A percentile compares a stretch with the other conserved stretches of the same genome.
Conservation (phyloP, 2,888 invertebrate genomes). For the Nemoura dubitans region DNA sequence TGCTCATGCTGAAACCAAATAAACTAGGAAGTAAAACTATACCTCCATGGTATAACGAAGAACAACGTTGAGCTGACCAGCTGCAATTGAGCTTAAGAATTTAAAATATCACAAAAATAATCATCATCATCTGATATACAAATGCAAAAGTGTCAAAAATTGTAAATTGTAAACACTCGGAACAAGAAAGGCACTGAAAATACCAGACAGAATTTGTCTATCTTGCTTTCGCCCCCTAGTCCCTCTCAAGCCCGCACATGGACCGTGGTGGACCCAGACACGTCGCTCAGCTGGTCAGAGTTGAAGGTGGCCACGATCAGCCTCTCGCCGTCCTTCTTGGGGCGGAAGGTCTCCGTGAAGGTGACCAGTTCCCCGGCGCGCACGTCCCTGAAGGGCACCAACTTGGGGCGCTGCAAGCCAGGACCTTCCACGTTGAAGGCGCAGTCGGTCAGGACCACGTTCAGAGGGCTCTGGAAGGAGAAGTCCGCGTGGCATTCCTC, state of each 20-base stretch:
- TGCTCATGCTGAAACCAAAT: no score
- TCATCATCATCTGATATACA: no score
- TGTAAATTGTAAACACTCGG: no score
- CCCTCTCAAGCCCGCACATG: constrained; percentile 56
- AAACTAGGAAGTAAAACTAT: no score
- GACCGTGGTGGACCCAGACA: constrained; percentile 68
- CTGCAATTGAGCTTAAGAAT: no score
- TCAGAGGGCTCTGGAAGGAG: constrained; percentile 73
- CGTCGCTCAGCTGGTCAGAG: constrained; percentile 71
- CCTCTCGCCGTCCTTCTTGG: constrained; percentile 68
- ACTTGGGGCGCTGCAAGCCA: constrained; percentile 66
- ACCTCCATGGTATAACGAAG: no score
- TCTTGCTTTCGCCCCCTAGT: not conserved
- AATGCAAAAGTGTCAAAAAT: no score
- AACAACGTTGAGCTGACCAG: no score
- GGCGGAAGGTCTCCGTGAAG: constrained; percentile 69
- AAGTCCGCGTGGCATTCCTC: constrained; percentile 57
- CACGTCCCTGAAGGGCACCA: constrained; percentile 63
- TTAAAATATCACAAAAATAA: no score
- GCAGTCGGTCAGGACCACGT: constrained; percentile 70
- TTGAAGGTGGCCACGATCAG: constrained; percentile 73
- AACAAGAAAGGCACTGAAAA: no score
- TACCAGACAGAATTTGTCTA: no score
- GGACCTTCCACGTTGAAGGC: constrained; percentile 76
- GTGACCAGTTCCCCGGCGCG: constrained; percentile 71